A percentile compares a stretch with the other conserved stretches of the same genome.
Evolutionary conservation across 2,797 vertebrate species (phyloP).

Genomic region (Crocidura indochinensis): DNA sequence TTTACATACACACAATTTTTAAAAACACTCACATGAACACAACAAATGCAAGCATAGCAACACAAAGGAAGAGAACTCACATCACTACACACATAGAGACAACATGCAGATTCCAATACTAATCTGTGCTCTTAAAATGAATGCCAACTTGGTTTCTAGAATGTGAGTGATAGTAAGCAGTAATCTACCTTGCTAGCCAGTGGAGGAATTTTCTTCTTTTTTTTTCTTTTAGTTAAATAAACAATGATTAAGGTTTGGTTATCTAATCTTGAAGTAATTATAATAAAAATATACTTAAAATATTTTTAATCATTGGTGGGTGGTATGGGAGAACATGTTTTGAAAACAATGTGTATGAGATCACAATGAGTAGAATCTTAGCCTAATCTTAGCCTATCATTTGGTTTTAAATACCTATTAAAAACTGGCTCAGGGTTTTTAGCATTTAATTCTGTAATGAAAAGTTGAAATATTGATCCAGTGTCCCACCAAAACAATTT

Average conservation of each 20-base stretch:
- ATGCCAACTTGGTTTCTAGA: not conserved
- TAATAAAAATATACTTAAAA: not conserved
- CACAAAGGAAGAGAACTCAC: constrained; percentile 41
- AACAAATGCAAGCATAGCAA: constrained; percentile 77
- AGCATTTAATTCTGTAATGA: constrained; percentile 2
- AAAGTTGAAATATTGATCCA: not conserved
- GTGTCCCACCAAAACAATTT: not conserved
- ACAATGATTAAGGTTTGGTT: not conserved
- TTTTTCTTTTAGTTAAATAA: not conserved
- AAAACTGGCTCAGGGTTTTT: constrained; percentile 8
- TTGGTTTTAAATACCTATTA: constrained; percentile 10
- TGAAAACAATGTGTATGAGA: not conserved
- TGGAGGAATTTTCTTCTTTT: not conserved
- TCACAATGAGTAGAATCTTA: not conserved
- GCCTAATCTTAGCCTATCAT: not conserved
- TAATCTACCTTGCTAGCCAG: not conserved
- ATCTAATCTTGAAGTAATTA: constrained; percentile 21
- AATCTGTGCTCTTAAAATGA: not conserved
- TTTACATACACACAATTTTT: constrained; percentile 59
- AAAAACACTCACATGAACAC: constrained; percentile 55
- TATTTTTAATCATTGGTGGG: constrained; percentile 5
- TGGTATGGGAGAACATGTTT: constrained; percentile 31
- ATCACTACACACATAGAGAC: constrained; percentile 43
- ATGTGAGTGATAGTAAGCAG: not conserved
- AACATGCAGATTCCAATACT: constrained; percentile 62